Evolutionary conservation across 2,888 invertebrate species (phyloP), one percentile per base, ranked within the genome.

Genomic region (Acronicta alni): DNA sequence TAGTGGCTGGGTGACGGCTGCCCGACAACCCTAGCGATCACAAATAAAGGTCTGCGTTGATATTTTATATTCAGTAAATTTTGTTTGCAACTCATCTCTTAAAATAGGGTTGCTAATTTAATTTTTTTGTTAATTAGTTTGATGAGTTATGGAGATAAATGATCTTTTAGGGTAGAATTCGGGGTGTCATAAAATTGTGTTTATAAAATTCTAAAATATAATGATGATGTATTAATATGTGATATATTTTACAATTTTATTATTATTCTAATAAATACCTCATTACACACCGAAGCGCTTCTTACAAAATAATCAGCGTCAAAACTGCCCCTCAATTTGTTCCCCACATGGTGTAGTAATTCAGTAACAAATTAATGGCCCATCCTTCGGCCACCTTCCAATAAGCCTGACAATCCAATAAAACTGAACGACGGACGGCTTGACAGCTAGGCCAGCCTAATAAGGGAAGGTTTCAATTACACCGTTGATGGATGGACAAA

Each of bases 351-450:
- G 59, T 62, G 70, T 60, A 67, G 82, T 83, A 80, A 82, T 82
- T 72, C 69, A 69, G 72, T 73, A 80, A 80, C 83, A 79, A 79
- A 80, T 82, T 83, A 84, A 84, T 83, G 77, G 79, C 57, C 83
- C 72, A 80, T 79, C 78, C 72, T 71, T 80, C 79, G 71, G 56
- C 67, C 71, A 76, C 68, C 69, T 74, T 73, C 75, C 78, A 79
- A 80, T 82, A 80, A 75, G 66, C 61, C 72, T 71, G 78, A 76
- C 81, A 70, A 75, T 73, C 79, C 76, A 81, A 85, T 84, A 84
- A 79, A 82, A 75, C 72, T 67, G 77, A 68, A 74, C 73, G 79
- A 79, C 67, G 64, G 78, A 76, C 76, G 75, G 78, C 63, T 69
- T 75, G 85, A 79, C 81, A 77, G 79, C 59, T 61, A 63, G 77